phyloP scores from a whole-genome alignment of 2,113 vertebrate species.

The Rynchops niger region DNA sequence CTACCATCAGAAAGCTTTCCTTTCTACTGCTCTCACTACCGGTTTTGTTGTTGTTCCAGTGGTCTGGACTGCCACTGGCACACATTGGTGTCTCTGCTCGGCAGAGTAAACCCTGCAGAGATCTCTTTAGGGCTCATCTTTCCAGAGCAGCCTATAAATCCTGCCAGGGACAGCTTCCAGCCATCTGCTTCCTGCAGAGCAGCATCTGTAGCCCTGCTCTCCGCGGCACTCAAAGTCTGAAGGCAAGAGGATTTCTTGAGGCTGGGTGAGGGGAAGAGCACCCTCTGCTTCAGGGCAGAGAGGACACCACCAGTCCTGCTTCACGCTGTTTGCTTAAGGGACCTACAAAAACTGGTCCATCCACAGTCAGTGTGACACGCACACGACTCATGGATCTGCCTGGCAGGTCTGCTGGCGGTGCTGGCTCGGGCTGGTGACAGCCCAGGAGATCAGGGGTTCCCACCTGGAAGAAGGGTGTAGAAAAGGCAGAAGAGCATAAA shows the following conservation, averaged over 20 bases:
- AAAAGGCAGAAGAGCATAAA: background rate
- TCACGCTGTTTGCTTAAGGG: background rate
- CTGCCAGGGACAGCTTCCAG: background rate
- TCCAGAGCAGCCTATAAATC: background rate
- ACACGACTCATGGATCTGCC: fast-evolving
- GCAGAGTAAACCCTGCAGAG: background rate
- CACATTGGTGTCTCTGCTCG: fast-evolving
- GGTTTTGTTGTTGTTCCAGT: background rate
- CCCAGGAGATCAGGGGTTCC: background rate
- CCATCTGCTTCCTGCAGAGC: fast-evolving
- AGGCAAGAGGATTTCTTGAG: background rate
- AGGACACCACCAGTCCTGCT: background rate
- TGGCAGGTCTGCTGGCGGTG: background rate
- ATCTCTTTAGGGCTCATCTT: background rate
- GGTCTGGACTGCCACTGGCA: background rate
- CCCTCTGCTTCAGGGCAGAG: background rate
- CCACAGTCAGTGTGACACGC: fast-evolving
- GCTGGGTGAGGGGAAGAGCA: background rate
- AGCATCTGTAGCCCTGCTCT: background rate
- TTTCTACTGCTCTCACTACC: background rate
- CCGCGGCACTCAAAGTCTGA: fast-evolving
- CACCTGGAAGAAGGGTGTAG: background rate
- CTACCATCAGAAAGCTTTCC: background rate
- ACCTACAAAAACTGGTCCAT: background rate
- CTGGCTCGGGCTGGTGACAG: background rate